Evolutionary conservation across 1,140 invertebrate species (phyloP), one percentile per base, ranked within the genome.

Genomic region (Euwallacea similis): DNA sequence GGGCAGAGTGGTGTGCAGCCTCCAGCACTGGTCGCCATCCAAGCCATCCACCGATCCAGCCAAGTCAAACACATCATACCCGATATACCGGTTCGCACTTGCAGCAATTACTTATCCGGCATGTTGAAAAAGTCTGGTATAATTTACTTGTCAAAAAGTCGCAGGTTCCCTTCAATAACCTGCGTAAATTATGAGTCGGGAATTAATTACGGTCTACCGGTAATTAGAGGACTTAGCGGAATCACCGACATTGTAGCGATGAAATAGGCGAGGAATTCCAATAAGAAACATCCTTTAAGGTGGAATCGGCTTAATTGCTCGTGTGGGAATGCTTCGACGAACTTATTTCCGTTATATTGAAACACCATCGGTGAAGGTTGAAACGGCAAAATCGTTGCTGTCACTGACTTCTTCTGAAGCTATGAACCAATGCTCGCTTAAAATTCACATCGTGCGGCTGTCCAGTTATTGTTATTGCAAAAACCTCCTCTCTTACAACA

Each of bases 31-130:
- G 46, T 50, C 46, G 3, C 9, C 13, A 10, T 50, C 46, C 13
- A 11, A 11, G 46, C 9, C 13, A 50, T 50, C 2, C 13, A 50
- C 46, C 9, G 13, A 11, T 13, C 46, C 46, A 50, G 9, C 9
- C 9, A 13, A 50, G 9, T 11, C 46, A 50, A 50, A 13, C 13
- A 50, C 46, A 50, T 50, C 46, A 11, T 10, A 50, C 4, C 16
- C 54, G 15, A 56, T 56, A 56, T 56, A 56, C 59, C 59, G 59
- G 59, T 61, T 61, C 15, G 21, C 59, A 61, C 42, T 61, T 61
- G 33, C 59, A n/a, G 33, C 15, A 61, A 61, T 61, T 61, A 61
- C 46, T 13, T 50, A 13, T 10, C 13, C 21, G 21, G 21, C 21
- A 33, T 33, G 21, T 50, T 50, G 13, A 50, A 50, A 50, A 50